Evolutionary conservation across 1,140 invertebrate genomes (phyloP).

Genomic region (Aphelenchoides fujianensis): DNA sequence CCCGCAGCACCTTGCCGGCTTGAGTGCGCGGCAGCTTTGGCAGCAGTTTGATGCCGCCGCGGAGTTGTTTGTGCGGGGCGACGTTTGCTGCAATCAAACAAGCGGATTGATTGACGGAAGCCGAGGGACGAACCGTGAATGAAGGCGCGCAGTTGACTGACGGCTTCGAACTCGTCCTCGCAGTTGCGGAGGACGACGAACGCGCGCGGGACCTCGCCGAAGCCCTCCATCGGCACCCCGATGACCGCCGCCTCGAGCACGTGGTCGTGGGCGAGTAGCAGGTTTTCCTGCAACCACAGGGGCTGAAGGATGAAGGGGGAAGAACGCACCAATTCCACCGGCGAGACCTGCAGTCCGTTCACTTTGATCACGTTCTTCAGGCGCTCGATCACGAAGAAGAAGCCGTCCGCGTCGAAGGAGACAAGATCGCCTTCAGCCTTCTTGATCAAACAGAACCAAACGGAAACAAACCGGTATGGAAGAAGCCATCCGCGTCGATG

Average conservation of each 20-base stretch:
- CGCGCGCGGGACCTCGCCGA: slow-evolving; percentile 75
- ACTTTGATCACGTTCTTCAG: slow-evolving; percentile 86
- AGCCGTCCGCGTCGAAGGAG: slow-evolving; percentile 71
- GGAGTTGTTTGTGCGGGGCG: slow-evolving; percentile 37
- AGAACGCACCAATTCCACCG: slow-evolving; percentile 42
- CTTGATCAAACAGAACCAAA: too few relatives aligned
- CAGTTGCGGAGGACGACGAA: slow-evolving; percentile 68
- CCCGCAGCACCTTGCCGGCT: slow-evolving; percentile 32
- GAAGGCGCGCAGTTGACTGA: neutral
- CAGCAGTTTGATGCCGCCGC: slow-evolving; percentile 29
- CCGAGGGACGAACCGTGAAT: slow-evolving; percentile 10
- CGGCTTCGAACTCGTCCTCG: slow-evolving; percentile 5
- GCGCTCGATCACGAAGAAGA: slow-evolving; percentile 74
- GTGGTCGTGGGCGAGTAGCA: slow-evolving; percentile 72
- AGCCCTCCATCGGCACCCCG: slow-evolving; percentile 71
- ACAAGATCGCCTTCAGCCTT: slow-evolving; percentile 78
- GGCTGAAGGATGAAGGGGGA: neutral
- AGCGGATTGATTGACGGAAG: neutral
- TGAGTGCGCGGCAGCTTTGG: slow-evolving; percentile 33
- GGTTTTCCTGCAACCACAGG: slow-evolving; percentile 70
- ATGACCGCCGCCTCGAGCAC: slow-evolving; percentile 77
- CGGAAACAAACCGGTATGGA: slow-evolving; percentile 69
- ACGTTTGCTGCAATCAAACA: slow-evolving; percentile 25
- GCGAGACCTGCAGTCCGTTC: slow-evolving; percentile 74
- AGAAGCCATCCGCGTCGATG: slow-evolving; percentile 72